phyloP scores from a whole-genome alignment of 2,888 invertebrate species.

The Julus scanicus region DNA sequence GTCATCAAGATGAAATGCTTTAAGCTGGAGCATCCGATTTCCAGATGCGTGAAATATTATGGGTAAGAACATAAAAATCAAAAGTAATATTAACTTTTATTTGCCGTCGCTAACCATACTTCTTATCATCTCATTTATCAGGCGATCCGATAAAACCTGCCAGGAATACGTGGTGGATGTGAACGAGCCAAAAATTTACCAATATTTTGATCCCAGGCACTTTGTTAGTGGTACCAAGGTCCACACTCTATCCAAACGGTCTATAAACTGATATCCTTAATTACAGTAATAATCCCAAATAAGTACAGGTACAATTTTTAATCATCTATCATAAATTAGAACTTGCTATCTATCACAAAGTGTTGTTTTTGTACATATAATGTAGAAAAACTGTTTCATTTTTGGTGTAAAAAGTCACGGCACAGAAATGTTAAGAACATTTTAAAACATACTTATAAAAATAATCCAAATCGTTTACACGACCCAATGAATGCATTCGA shows the following conservation, averaged over 20 bases:
- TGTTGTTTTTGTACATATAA: too few relatives aligned
- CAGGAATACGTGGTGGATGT: slow-evolving; percentile 55
- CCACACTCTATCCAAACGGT: background rate
- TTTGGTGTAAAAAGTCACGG: background rate
- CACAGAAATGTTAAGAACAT: background rate
- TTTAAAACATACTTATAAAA: background rate
- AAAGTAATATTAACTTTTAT: background rate
- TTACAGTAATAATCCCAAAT: background rate
- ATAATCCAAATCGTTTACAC: background rate
- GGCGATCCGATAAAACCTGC: slow-evolving; percentile 45
- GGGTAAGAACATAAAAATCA: slow-evolving; percentile 50
- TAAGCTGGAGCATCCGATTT: slow-evolving; percentile 52
- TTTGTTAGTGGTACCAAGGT: background rate
- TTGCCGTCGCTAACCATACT: background rate
- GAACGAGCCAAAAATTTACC: slow-evolving; percentile 52
- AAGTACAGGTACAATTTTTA: background rate
- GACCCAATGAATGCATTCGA: slow-evolving; percentile 50
- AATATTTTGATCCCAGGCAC: slow-evolving; percentile 55
- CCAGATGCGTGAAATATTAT: slow-evolving; percentile 49
- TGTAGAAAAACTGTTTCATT: too few relatives aligned
- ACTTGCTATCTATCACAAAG: too few relatives aligned
- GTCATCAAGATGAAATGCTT: slow-evolving; percentile 55
- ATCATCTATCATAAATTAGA: background rate
- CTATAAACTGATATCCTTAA: background rate
- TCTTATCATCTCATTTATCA: background rate